Evolutionary conservation across 2,888 invertebrate species (phyloP).

Genomic region (Lithophane semibrunnea): DNA sequence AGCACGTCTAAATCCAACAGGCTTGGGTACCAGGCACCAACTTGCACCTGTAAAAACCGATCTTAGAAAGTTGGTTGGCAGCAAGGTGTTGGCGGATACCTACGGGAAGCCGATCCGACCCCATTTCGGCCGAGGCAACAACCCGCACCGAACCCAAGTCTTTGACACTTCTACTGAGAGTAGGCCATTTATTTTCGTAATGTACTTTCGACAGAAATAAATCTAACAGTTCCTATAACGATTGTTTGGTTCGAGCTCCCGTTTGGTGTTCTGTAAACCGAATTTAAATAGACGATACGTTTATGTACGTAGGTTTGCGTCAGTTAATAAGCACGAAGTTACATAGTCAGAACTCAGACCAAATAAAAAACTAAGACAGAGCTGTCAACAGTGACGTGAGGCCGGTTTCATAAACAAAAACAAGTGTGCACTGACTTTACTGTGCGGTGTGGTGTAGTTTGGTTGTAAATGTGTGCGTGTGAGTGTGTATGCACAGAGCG

Average conservation of each 20-base stretch:
- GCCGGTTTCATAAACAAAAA: too few relatives aligned
- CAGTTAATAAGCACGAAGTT: slow-evolving; percentile 12
- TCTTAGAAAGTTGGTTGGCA: slow-evolving; percentile 66
- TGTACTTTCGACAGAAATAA: slow-evolving; percentile 79
- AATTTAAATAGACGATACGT: slow-evolving; percentile 53
- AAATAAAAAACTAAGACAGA: too few relatives aligned
- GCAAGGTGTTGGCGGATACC: slow-evolving; percentile 67
- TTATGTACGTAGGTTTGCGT: slow-evolving; percentile 11
- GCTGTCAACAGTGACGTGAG: too few relatives aligned
- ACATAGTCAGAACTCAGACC: not conserved
- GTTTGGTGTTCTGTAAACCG: slow-evolving; percentile 59
- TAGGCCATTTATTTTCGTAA: slow-evolving; percentile 82
- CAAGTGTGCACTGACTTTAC: too few relatives aligned
- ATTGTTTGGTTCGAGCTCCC: slow-evolving; percentile 72
- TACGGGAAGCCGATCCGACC: slow-evolving; percentile 76
- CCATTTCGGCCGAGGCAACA: slow-evolving; percentile 81
- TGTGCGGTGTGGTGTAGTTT: too few relatives aligned
- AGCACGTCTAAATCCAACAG: slow-evolving; percentile 4
- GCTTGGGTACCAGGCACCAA: slow-evolving; percentile 19
- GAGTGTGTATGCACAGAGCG: too few relatives aligned
- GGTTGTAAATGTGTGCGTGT: too few relatives aligned
- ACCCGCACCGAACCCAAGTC: slow-evolving; percentile 77
- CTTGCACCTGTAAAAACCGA: slow-evolving; percentile 57
- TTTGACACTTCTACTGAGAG: slow-evolving; percentile 81
- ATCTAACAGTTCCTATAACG: slow-evolving; percentile 78